Evolutionary conservation across 1,140 invertebrate genomes (phyloP), one percentile per base, ranked within the genome.

Genomic region (Macrotrachela quadricornifera): DNA sequence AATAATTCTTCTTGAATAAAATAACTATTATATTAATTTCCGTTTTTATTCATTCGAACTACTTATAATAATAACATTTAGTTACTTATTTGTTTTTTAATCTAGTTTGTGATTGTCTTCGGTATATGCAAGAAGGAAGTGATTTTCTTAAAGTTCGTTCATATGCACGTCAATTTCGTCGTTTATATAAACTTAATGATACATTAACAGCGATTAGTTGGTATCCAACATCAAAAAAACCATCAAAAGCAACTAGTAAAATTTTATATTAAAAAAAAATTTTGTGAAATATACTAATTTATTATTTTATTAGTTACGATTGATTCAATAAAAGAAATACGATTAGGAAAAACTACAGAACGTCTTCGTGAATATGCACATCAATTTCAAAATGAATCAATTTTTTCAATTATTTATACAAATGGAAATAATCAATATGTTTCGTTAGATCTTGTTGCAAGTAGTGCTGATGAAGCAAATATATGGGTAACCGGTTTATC

Each of bases 221-320:
- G 77, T 71, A 75, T 39, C 77, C 77, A 14, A 77, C 76, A 1
- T 75, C 75, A 42, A 79, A 79, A 61, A 78, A 79, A 59, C 71
- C 75, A 15, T 73, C 75, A 52, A 78, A 78, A 66, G 77, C 77
- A 6, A 65, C 70, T 64, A 72, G 76, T 78, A 67, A 69, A 69
- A 30, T 30, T 30, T n/a, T n/a, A n/a, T n/a, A 30, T 30, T 4
- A 30, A 4, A 30, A 30, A 30, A 2, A 30, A 30, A 30, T 30
- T 30, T n/a, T n/a, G n/a, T n/a, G n/a, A n/a, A 30, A 30, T 30
- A 4, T 30, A 30, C 2, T 30, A 30, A 30, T 30, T 30, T 30
- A 2, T 30, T 30, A 4, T 54, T 49, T 54, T 68, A 68, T 37
- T 63, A 78, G 76, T 79, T 55, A 59, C 71, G 8, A 70, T 78